phyloP scores from a whole-genome alignment of 1,140 invertebrate species.

The Cyclina sinensis region DNA sequence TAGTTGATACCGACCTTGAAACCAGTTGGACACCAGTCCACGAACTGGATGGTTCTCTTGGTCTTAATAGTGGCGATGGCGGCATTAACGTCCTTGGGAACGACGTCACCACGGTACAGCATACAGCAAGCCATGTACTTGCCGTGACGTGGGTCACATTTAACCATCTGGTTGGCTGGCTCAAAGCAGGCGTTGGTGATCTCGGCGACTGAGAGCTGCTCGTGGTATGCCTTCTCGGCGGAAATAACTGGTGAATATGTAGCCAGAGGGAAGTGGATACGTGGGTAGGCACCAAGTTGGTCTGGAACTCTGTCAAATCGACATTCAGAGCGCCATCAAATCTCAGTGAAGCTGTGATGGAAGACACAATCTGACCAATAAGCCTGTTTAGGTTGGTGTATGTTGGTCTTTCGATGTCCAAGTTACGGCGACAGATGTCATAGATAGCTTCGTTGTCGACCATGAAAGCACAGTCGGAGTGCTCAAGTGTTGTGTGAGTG shows the following conservation, averaged over 20 bases:
- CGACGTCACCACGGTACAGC: constrained; percentile 83
- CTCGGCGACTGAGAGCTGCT: constrained; percentile 88
- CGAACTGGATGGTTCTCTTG: constrained; percentile 90
- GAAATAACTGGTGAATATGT: constrained; percentile 85
- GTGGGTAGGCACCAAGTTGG: constrained; percentile 89
- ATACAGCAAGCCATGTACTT: constrained; percentile 90
- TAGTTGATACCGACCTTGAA: constrained; percentile 86
- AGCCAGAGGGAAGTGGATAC: constrained; percentile 85
- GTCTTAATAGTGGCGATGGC: constrained; percentile 90
- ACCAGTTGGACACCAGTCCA: constrained; percentile 90
- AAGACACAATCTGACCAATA: constrained; percentile 73
- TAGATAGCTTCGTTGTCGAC: constrained; percentile 95
- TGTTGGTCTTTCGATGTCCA: constrained; percentile 90
- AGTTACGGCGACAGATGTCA: constrained; percentile 93
- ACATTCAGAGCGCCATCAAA: constrained; percentile 92
- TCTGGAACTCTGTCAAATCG: constrained; percentile 91
- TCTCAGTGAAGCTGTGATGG: constrained; percentile 89
- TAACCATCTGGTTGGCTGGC: constrained; percentile 96
- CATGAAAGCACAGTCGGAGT: constrained; percentile 87
- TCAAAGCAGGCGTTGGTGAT: constrained; percentile 94
- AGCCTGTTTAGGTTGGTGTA: constrained; percentile 78
- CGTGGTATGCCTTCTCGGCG: constrained; percentile 85
- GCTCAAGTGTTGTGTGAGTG: constrained; percentile 88
- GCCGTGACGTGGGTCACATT: constrained; percentile 88
- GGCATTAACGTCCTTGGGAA: constrained; percentile 91